Evolutionary conservation across 2,888 invertebrate species (phyloP), one percentile per base, ranked within the genome.

Genomic region (Ochropacha duplaris): DNA sequence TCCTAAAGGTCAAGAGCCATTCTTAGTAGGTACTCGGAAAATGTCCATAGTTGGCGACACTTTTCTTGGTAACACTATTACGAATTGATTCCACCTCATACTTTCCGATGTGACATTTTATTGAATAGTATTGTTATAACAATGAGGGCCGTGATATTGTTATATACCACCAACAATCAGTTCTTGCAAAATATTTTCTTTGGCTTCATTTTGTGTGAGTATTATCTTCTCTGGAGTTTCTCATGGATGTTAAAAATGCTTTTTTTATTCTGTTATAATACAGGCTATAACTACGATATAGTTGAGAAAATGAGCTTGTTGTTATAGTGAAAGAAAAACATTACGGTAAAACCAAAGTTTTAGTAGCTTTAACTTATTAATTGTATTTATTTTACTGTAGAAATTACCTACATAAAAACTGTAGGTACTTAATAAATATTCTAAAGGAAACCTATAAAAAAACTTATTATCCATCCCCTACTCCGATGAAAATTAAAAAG

Each of bases 81-180:
- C 66, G 69, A 75, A 75, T 75, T 62, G 66, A 54, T 64, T 68
- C 61, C 61, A 66, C 62, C 58, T 64, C 65, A 50, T 55, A 54
- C 57, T 55, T 36, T 57, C 39, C 56, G 22, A 52, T 62, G 57
- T 61, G 31, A 34, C 34, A n/a, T 52, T 52, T 19, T 52, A 31
- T 52, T 31, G 52, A 19, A 31, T 16, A 16, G 19, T 22, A 11
- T 31, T 8, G 52, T 31, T 16, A 52, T 52, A 52, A 39, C 39
- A 39, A 39, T 39, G 19, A 44, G 19, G 19, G 14, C 8, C 0
- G 44, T 44, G 6, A 19, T 44, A 19, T 44, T n/a, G 39, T 44
- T 16, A 19, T 9, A 14, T 44, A 19, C 6, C 0, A 44, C 19
- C 6, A 0, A 44, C 19, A 9, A 5, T 44, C 19, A 44, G 19